Evolutionary conservation across 1,140 invertebrate species (phyloP).

Genomic region (Diprion similis): DNA sequence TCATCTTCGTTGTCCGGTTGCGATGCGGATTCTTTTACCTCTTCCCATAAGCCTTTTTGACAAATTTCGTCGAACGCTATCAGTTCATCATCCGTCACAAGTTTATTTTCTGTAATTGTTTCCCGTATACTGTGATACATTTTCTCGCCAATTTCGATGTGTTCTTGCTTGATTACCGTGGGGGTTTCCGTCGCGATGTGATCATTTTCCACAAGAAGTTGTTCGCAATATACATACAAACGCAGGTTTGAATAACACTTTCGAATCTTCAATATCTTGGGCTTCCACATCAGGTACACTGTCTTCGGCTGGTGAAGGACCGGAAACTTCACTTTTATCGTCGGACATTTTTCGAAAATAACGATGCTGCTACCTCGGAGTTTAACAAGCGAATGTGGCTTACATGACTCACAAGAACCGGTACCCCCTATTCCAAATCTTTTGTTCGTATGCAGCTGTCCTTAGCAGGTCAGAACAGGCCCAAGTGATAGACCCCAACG

Average conservation of each 20-base stretch:
- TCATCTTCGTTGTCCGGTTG: too few relatives aligned
- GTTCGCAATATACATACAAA: too few relatives aligned
- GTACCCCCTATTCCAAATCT: too few relatives aligned
- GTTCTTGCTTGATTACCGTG: background rate
- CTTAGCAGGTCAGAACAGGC: background rate
- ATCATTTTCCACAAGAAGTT: background rate
- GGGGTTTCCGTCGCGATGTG: background rate
- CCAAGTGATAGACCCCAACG: background rate
- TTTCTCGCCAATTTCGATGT: conserved; percentile 2
- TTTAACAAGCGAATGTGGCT: conserved; percentile 1
- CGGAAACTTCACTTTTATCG: too few relatives aligned
- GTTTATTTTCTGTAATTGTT: background rate
- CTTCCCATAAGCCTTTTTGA: too few relatives aligned
- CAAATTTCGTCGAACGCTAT: background rate
- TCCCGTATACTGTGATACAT: background rate
- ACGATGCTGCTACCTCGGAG: background rate
- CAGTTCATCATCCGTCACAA: too few relatives aligned
- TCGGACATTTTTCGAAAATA: background rate
- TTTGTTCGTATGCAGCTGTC: too few relatives aligned
- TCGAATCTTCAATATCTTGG: too few relatives aligned
- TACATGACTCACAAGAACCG: background rate
- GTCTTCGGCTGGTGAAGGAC: too few relatives aligned
- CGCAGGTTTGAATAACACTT: too few relatives aligned
- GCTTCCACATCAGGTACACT: too few relatives aligned
- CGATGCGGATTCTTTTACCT: too few relatives aligned